Percentiles rank a stretch among this genome's conserved stretches.
phyloP scores from a whole-genome alignment of 2,888 invertebrate species.

The Antheraea assamensis region DNA sequence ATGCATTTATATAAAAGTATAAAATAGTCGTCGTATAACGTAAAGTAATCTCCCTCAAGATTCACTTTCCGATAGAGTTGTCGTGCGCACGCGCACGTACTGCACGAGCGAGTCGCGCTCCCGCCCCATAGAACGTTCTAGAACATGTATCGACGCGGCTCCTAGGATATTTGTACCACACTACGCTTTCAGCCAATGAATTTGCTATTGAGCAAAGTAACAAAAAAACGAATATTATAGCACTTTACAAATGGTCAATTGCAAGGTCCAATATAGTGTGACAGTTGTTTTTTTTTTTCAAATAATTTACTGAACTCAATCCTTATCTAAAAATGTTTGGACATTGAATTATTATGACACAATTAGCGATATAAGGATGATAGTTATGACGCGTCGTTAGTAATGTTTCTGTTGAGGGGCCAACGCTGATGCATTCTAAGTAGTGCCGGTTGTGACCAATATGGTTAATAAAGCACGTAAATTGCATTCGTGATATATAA shows the following conservation, averaged over 20 bases:
- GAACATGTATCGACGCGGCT: neutral
- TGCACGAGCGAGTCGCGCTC: neutral
- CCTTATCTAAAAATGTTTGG: neutral
- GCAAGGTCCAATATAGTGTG: too few species aligned
- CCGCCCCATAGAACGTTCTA: neutral
- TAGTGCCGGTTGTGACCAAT: too few species aligned
- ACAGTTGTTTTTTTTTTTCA: too few species aligned
- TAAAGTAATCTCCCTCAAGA: neutral
- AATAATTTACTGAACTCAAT: too few species aligned
- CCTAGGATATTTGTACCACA: too few species aligned
- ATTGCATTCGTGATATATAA: too few species aligned
- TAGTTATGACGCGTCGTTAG: neutral
- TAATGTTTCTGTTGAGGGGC: neutral
- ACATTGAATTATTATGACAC: neutral
- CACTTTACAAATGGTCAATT: too few species aligned
- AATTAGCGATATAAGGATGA: neutral
- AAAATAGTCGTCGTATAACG: neutral
- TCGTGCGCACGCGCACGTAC: neutral
- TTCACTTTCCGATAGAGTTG: neutral
- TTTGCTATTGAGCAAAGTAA: too few species aligned
- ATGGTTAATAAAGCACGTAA: too few species aligned
- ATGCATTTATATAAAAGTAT: conserved; percentile 6
- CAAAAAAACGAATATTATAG: too few species aligned
- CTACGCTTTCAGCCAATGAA: neutral
- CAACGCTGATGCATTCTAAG: too few species aligned